Percentiles rank a stretch among this genome's conserved stretches.
Conservation (phyloP, 2,888 invertebrate species). For the Cantharis rufa region DNA sequence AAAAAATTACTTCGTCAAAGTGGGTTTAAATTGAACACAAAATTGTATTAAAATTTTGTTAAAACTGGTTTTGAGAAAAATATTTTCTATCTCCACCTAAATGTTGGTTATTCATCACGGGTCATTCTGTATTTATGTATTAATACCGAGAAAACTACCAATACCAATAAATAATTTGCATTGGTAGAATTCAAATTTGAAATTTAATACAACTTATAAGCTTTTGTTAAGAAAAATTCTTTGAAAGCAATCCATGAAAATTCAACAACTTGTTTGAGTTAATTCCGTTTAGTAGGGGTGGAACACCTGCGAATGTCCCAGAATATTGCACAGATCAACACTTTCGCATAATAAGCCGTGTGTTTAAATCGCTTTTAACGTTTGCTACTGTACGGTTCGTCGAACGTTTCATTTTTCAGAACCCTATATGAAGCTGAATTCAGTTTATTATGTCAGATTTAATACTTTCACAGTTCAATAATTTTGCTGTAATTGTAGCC, state of each 20-base stretch:
- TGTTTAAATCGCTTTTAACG: constrained; percentile 32
- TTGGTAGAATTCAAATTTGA: not conserved
- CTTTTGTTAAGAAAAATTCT: not conserved
- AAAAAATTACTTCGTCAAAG: too few species aligned
- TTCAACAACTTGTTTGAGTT: constrained; percentile 22
- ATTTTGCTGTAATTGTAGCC: not conserved
- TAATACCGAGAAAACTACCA: not conserved
- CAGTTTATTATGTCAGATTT: constrained; percentile 19
- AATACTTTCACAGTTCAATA: constrained; percentile 20
- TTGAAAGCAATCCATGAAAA: not conserved
- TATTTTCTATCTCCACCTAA: too few species aligned
- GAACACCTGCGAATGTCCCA: constrained; percentile 39
- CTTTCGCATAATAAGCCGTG: constrained; percentile 38
- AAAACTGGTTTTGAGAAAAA: too few species aligned
- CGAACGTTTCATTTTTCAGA: constrained; percentile 29
- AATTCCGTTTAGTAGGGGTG: constrained; percentile 24
- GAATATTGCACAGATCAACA: constrained; percentile 39
- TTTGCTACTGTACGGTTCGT: constrained; percentile 31
- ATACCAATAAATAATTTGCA: not conserved
- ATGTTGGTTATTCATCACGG: too few species aligned
- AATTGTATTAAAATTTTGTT: too few species aligned
- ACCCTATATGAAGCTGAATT: constrained; percentile 18
- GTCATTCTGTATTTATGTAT: not conserved
- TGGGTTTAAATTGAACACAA: too few species aligned
- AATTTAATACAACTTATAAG: not conserved